Conservation (phyloP, 2,797 vertebrate genomes). For the Acipenser transmontanus region DNA sequence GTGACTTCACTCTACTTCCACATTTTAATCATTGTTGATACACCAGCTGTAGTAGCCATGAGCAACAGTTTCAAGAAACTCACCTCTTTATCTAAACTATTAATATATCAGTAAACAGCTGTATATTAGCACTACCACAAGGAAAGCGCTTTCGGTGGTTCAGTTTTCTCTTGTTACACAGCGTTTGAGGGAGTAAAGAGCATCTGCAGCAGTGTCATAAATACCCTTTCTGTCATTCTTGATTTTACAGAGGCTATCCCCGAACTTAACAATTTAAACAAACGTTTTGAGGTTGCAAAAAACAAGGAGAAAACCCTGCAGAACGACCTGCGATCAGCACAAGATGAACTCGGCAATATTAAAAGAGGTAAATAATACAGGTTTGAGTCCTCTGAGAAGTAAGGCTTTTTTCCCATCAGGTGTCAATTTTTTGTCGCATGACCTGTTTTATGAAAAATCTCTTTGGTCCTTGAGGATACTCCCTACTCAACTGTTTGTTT, state of each 20-base stretch:
- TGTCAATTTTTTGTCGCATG: no score
- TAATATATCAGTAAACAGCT: background rate
- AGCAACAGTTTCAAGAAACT: background rate
- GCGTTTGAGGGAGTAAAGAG: background rate
- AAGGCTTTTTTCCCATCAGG: background rate
- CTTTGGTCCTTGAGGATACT: no score
- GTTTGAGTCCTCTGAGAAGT: no score
- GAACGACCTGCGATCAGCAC: slow-evolving; percentile 52
- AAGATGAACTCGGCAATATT: slow-evolving; percentile 53
- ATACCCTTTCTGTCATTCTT: slow-evolving; percentile 4
- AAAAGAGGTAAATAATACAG: slow-evolving; percentile 61
- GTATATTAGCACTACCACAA: background rate
- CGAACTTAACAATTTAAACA: slow-evolving; percentile 53
- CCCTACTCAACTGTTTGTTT: no score
- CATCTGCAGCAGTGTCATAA: no score
- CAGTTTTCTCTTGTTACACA: background rate
- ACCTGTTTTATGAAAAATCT: no score
- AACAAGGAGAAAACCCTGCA: slow-evolving; percentile 63
- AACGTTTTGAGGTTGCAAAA: slow-evolving; percentile 53
- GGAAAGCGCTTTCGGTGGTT: background rate
- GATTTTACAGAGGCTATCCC: slow-evolving; percentile 49
- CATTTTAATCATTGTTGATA: no score
- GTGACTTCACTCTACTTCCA: no score
- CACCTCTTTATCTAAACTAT: background rate
- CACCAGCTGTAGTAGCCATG: background rate